Base-by-base conservation (phyloP, 2,797 vertebrate genomes). In the Scomberomorus guttatus region DNA sequence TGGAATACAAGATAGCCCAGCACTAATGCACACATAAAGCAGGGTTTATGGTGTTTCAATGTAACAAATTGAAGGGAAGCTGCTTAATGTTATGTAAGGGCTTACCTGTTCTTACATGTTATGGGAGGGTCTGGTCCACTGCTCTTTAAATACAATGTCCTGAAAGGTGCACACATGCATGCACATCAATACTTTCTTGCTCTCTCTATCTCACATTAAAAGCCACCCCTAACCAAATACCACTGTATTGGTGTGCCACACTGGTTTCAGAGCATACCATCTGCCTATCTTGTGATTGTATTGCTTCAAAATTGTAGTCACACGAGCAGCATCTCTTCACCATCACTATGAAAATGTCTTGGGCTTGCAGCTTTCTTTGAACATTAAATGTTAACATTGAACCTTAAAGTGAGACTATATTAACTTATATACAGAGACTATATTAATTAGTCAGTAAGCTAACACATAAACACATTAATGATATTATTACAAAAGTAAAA, bases 21-120 rank as follows among this genome's bases (percentile, higher is more conserved):
- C 68, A 77, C 32, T 34, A n/a, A 65, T 56, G 34, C n/a, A 58
- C 18, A n/a, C 50, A 69, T 42, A 54, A 15, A 57, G 46, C 24
- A 32, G 17, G 58, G 22, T 60, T 59, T 56, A 50, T 57, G 14
- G 22, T 14, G 52, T 77, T 70, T 72, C 24, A 58, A 13, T 74
- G 51, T 62, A 50, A 57, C 58, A 62, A 54, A 46, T 34, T 0
- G 22, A n/a, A 39, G 29, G 25, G 22, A 37, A 54, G 25, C 22
- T 17, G 6, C 22, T 76, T 56, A 14, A 54, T 62, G 20, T 85
- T 80, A 73, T 18, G 37, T 79, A 82, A 90, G 51, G 29, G n/a
- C 61, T 73, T 74, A 74, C 9, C 3, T 64, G 22, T 56, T 63
- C 22, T 58, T 64, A 50, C 11, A 52, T 77, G 62, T 70, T 77